Conservation (phyloP, 1,140 invertebrate genomes). For the Ylistrum balloti region DNA sequence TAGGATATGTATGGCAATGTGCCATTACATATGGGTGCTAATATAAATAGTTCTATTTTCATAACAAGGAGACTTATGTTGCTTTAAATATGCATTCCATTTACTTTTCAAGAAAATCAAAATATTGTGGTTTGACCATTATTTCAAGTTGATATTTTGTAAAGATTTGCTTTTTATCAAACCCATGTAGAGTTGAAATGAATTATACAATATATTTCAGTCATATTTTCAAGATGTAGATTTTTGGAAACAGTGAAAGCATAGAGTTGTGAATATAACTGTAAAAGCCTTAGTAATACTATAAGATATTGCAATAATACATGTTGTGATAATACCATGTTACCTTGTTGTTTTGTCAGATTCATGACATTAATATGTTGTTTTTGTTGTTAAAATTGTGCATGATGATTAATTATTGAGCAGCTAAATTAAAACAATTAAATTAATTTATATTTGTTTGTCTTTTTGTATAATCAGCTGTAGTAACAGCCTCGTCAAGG, state of each 20-base stretch:
- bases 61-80: not conserved
- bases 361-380: slow-evolving; percentile 31
- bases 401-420: slow-evolving; percentile 21
- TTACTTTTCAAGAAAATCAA: not conserved
- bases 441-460: not conserved
- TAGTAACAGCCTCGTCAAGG: no score
- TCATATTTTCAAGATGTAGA: no score
- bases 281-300: not conserved
- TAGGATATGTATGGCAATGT: not conserved
- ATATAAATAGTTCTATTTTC: slow-evolving; percentile 35
- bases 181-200: not conserved
- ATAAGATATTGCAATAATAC: not conserved
- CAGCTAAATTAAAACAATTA: slow-evolving; percentile 28
- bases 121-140: not conserved
- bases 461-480: not conserved
- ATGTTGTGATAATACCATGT: slow-evolving; percentile 3
- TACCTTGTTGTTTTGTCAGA: slow-evolving; percentile 29
- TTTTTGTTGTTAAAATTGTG: slow-evolving; percentile 29
- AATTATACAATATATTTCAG: not conserved
- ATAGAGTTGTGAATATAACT: not conserved
- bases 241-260: no score
- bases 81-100: not conserved
- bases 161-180: not conserved
- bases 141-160: not conserved
- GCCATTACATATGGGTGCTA: not conserved